These are phyloP conservation scores for Bradynema listronoti DNA, from an alignment of 1,140 invertebrate species.

Conservation along the genomic window DNA sequence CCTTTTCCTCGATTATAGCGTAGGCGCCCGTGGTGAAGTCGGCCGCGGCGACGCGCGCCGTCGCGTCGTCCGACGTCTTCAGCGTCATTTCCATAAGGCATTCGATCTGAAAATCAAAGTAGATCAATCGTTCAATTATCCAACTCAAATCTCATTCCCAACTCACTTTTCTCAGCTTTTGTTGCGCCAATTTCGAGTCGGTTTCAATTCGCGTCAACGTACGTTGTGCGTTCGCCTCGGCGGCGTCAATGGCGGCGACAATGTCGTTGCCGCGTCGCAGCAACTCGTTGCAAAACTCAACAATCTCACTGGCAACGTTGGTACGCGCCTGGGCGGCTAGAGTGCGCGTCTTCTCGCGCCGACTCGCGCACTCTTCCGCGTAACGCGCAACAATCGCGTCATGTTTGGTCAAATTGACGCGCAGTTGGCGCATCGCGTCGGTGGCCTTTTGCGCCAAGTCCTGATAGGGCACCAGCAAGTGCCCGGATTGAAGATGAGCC, in stretches of 20 bases:
- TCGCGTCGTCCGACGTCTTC: conserved; percentile 2
- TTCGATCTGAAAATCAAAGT: conserved; percentile 11
- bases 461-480: background rate
- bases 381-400: background rate
- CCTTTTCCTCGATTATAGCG: background rate
- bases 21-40: background rate
- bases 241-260: conserved; percentile 13
- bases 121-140: too few relatives aligned
- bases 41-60: background rate
- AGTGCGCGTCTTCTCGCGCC: background rate
- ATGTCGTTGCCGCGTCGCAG: conserved; percentile 13
- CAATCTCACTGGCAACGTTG: conserved; percentile 4
- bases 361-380: background rate
- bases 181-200: conserved; percentile 10
- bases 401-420: background rate
- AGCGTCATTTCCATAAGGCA: conserved; percentile 6
- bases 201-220: conserved; percentile 5
- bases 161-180: conserved; percentile 13
- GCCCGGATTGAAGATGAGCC: background rate
- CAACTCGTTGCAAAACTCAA: conserved; percentile 5
- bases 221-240: conserved; percentile 6
- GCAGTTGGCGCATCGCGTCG: background rate
- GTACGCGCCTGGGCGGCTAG: background rate
- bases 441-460: background rate
- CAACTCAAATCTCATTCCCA: too few relatives aligned